A percentile compares a stretch with the other conserved stretches of the same genome.
phyloP scores from a whole-genome alignment of 2,113 vertebrate genomes.

The Mobula birostris region DNA sequence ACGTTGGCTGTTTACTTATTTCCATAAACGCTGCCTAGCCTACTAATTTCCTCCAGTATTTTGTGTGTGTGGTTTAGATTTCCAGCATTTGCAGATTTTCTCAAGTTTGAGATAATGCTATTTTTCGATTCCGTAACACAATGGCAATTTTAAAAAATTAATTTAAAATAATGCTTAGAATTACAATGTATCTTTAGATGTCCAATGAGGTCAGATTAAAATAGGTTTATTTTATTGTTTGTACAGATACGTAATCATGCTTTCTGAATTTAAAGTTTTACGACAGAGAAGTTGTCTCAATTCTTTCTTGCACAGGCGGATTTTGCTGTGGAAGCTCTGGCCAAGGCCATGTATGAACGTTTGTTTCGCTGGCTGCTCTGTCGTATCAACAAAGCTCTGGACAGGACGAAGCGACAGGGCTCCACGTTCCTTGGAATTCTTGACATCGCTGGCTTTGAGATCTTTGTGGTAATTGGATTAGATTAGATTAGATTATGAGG shows the following conservation, averaged over 20 bases:
- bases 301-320: slow-evolving; percentile 65
- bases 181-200: background rate
- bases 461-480: slow-evolving; percentile 72
- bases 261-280: background rate
- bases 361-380: slow-evolving; percentile 86
- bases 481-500: no score
- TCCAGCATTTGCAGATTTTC: no score
- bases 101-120: no score
- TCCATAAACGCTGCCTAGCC: no score
- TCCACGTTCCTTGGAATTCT: slow-evolving; percentile 90
- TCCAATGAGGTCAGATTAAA: background rate
- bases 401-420: slow-evolving; percentile 88
- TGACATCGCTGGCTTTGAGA: slow-evolving; percentile 95
- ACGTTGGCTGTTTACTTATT: no score
- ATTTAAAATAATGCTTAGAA: background rate
- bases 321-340: slow-evolving; percentile 81
- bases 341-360: slow-evolving; percentile 87
- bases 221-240: background rate
- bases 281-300: background rate
- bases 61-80: no score
- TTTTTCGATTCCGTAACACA: background rate
- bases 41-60: no score
- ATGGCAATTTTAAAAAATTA: background rate
- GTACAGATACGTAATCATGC: background rate
- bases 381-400: slow-evolving; percentile 85